Evolutionary conservation across 2,113 vertebrate genomes (phyloP).

Genomic region (Ondatra zibethicus): DNA sequence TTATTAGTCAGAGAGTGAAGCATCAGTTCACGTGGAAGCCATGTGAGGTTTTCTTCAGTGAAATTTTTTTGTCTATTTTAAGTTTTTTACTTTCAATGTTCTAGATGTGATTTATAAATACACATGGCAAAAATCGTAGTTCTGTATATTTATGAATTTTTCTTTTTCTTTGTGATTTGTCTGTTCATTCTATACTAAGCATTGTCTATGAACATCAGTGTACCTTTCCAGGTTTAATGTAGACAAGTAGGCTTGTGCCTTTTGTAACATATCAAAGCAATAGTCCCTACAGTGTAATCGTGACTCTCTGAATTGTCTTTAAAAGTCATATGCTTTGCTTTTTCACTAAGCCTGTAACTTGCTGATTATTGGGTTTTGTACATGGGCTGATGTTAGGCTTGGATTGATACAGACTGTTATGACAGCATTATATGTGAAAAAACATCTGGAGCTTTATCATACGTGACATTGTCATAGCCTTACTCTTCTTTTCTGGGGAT

Average conservation of each 20-base stretch:
- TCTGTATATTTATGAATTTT: not conserved
- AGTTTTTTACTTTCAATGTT: not conserved
- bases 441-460: not conserved
- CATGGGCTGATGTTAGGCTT: not conserved
- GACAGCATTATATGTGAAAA: not conserved
- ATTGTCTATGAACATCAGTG: not conserved
- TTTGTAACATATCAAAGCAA: not conserved
- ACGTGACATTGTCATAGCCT: not conserved
- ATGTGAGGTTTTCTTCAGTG: slow-evolving; percentile 13
- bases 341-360: not conserved
- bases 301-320: not conserved
- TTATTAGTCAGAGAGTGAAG: not conserved
- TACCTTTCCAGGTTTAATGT: not conserved
- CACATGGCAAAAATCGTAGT: not conserved
- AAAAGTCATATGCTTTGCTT: not conserved
- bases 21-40: slow-evolving; percentile 20
- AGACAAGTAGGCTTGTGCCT: not conserved
- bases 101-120: not conserved
- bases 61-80: slow-evolving; percentile 10
- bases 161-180: not conserved
- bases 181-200: not conserved
- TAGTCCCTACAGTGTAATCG: not conserved
- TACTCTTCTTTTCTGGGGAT: not conserved
- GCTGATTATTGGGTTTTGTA: not conserved
- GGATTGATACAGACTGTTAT: not conserved